Evolutionary conservation across 2,888 invertebrate species (phyloP).

Genomic region (Parapristionchus giblindavisi): DNA sequence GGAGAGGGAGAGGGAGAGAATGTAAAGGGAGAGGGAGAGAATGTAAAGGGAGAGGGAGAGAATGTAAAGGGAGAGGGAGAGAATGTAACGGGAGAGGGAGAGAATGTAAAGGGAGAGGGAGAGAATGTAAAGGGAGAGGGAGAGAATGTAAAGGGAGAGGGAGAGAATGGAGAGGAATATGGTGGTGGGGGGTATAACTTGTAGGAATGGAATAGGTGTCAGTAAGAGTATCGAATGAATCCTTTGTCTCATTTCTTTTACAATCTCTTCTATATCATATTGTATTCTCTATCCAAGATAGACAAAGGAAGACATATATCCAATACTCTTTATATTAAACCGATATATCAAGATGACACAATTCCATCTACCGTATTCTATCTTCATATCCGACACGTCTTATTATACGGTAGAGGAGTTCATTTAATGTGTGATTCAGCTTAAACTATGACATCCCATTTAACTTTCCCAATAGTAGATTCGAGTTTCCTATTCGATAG

Average conservation of each 20-base stretch:
- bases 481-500: too few species aligned
- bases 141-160: neutral
- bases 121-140: neutral
- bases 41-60: neutral
- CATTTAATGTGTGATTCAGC: too few species aligned
- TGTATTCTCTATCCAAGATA: too few species aligned
- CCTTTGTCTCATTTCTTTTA: conserved; percentile 23
- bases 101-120: neutral
- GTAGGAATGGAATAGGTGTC: neutral
- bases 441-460: too few species aligned
- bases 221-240: conserved; percentile 1
- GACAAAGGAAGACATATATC: neutral
- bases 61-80: neutral
- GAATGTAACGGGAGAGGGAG: neutral
- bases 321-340: neutral
- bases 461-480: too few species aligned
- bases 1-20: neutral
- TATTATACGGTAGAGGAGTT: too few species aligned
- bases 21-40: neutral
- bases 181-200: neutral
- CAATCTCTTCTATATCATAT: conserved; percentile 5
- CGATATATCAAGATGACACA: neutral
- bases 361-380: neutral
- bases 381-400: too few species aligned
- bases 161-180: neutral